Evolutionary conservation across 2,113 vertebrate genomes (phyloP), one percentile per base, ranked within the genome.

Genomic region (Rana temporaria): DNA sequence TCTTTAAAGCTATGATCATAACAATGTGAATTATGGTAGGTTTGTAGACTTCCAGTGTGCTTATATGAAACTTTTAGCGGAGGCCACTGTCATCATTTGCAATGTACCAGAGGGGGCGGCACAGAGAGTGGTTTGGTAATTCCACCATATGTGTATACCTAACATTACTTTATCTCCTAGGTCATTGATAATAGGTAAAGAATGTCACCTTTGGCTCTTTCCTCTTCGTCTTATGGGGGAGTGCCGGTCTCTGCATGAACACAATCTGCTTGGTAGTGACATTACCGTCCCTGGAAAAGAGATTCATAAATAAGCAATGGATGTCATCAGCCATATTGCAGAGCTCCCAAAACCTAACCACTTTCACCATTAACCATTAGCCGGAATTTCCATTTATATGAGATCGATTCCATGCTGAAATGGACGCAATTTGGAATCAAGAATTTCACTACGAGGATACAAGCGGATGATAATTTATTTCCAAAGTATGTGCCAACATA

Each of bases 261-360:
- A 99, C 96, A 19, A 99, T 95, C 93, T 99, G 98, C 90, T 99
- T 99, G 91, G 97, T 99, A 89, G 96, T 95, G 86, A 99, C 86
- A 85, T 93, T 96, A 60, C 97, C 98, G 65, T 99, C 97, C 84
- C 98, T 99, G 88, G 8, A 93, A 93, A 90, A 90, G 84, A 91
- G 72, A 81, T 20, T 30, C 63, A 52, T 30, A 32, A 83, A 82
- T 67, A 57, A 59, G 66, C n/a, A 67, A 72, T 55, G 64, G 15
- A 22, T 76, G 30, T 83, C 71, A 83, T 83, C 81, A 30, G 71
- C 20, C 71, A 68, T 52, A 75, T 60, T 53, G 32, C 62, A 15
- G 26, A 74, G 30, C 18, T 64, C 65, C 72, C 16, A 57, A 16
- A 72, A 56, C 63, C 24, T 34, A 48, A 60, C 18, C 6, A 26